Evolutionary conservation across 2,113 vertebrate genomes (phyloP), one percentile per base, ranked within the genome.

Genomic region (Lepisosteus oculatus): DNA sequence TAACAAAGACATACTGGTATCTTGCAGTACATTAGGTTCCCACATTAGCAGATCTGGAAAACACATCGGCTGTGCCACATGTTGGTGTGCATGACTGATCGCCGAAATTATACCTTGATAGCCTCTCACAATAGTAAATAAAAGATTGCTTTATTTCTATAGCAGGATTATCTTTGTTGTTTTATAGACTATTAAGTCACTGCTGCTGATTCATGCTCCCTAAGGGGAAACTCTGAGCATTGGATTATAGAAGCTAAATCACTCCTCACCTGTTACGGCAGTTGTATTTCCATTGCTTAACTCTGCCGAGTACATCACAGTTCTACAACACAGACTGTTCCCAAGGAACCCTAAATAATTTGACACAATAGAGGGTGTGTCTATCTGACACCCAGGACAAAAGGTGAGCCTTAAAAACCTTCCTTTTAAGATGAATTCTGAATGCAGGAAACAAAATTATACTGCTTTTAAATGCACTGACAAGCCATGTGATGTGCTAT

Each of bases 341-440:
- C 76, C 75, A 79, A 72, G 78, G 77, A 79, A 61, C 68, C 76
- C 71, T 66, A 61, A 70, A 77, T 77, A 73, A 80, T 47, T 73
- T 67, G n/a, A 42, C 69, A 79, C 75, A 79, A 82, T 76, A 65
- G 77, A 78, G 80, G 80, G 80, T 70, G 77, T 76, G 76, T 75
- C 78, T 74, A 79, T 73, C 73, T 77, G 80, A 79, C 80, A 82
- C 72, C 51, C 61, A 55, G 56, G 69, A 82, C 78, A 82, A 81
- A 76, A 74, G 80, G 78, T 74, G 76, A 59, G 70, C 68, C 12
- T 15, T 66, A 65, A 64, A 14, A 54, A 41, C 47, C 17, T 13
- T 55, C 64, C 62, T 65, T 55, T 43, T 55, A 61, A 41, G 77
- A 77, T 79, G 80, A 65, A 70, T n/a, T n/a, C 12, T 75, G 71